These are phyloP conservation scores for Neopelma chrysocephalum DNA, from an alignment of 2,797 vertebrate species.

Conservation along the genomic window DNA sequence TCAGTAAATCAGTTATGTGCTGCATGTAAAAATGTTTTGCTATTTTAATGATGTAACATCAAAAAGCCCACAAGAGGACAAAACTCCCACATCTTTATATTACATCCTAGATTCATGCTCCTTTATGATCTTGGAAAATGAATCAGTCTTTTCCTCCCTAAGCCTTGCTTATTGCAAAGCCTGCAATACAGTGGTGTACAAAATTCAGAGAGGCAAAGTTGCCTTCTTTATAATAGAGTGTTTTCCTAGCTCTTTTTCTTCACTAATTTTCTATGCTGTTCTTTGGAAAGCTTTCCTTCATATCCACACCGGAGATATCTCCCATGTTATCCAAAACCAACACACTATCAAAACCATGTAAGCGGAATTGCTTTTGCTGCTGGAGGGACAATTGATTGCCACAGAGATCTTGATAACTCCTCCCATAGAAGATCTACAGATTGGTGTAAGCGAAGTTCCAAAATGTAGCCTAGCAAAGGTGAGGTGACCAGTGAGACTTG, in stretches of 20 bases:
- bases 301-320: not conserved
- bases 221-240: not conserved
- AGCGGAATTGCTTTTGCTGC: not conserved
- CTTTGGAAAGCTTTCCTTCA: not conserved
- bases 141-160: not conserved
- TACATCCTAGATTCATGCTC: not conserved
- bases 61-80: not conserved
- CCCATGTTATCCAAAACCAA: not conserved
- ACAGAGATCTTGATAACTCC: fast-evolving
- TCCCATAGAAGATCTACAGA: not conserved
- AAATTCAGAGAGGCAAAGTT: not conserved
- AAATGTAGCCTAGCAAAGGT: not conserved
- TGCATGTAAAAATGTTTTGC: not conserved
- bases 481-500: not conserved
- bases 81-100: not conserved
- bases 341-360: not conserved
- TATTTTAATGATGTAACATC: not conserved
- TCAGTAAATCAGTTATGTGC: not conserved
- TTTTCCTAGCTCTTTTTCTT: not conserved
- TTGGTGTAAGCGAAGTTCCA: not conserved
- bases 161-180: not conserved
- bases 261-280: not conserved
- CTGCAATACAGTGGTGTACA: fast-evolving
- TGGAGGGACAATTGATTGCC: not conserved
- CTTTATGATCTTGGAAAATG: not conserved